These are phyloP conservation scores for Drosophila atripex DNA, from an alignment of 2,888 invertebrate genomes.

Conservation along the genomic window DNA sequence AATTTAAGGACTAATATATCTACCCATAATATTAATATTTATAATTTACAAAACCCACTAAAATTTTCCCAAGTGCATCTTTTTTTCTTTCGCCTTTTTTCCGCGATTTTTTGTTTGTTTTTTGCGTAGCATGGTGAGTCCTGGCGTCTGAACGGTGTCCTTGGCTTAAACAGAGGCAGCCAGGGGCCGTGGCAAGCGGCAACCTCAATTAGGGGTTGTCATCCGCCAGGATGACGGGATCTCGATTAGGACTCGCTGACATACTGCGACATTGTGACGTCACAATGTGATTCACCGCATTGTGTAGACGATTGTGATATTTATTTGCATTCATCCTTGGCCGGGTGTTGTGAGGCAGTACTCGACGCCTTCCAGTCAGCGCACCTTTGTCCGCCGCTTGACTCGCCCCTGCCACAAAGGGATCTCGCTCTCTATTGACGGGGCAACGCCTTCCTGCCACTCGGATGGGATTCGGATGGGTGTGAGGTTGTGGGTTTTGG, in stretches of 20 bases:
- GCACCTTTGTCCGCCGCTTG: slow-evolving; percentile 56
- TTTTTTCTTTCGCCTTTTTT: slow-evolving; percentile 27
- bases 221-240: slow-evolving; percentile 24
- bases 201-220: slow-evolving; percentile 74
- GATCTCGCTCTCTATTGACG: slow-evolving; percentile 47
- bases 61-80: slow-evolving; percentile 11
- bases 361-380: slow-evolving; percentile 61
- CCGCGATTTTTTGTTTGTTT: slow-evolving; percentile 14
- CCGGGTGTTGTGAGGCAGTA: slow-evolving; percentile 57
- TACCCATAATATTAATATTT: too few species aligned
- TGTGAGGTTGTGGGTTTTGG: slow-evolving; percentile 7
- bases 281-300: slow-evolving; percentile 42
- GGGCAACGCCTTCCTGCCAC: slow-evolving; percentile 55
- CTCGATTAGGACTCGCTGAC: slow-evolving; percentile 50
- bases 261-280: slow-evolving; percentile 79
- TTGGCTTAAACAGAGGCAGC: slow-evolving; percentile 58
- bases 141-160: slow-evolving; percentile 18
- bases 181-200: slow-evolving; percentile 39
- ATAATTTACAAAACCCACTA: background rate
- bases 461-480: background rate
- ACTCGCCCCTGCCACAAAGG: slow-evolving; percentile 62
- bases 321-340: slow-evolving; percentile 53
- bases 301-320: slow-evolving; percentile 59
- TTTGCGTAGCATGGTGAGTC: slow-evolving; percentile 47
- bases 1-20: too few species aligned